Conservation (phyloP, 2,888 invertebrate species). For the Trypoxylon attenuatum region DNA sequence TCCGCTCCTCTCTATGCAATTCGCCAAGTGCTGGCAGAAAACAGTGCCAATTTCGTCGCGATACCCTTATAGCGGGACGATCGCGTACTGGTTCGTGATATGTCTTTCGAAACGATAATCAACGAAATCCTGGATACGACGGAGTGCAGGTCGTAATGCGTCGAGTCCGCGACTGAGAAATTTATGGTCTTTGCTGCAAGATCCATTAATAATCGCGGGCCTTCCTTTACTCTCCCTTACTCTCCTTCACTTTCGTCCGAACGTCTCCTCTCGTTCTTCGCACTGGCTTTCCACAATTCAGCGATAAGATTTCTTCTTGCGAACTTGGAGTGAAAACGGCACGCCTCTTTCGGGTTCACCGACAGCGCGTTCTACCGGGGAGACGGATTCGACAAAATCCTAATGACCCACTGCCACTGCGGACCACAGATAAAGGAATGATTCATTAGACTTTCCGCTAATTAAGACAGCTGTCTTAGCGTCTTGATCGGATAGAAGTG, state of each 20-base stretch:
- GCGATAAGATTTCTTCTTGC: conserved; percentile 48
- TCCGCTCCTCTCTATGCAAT: background rate
- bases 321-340: conserved; percentile 20
- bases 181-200: conserved; percentile 38
- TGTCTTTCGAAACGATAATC: conserved; percentile 33
- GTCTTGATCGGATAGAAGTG: too few relatives aligned
- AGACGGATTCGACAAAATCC: conserved; percentile 32
- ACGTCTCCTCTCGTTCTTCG: too few relatives aligned
- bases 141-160: conserved; percentile 18
- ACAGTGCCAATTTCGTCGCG: background rate
- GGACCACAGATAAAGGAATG: conserved; percentile 30
- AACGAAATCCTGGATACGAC: conserved; percentile 19
- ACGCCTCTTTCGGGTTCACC: too few relatives aligned
- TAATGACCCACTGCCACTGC: conserved; percentile 42
- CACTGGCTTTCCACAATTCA: conserved; percentile 25
- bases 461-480: conserved; percentile 28
- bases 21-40: conserved; percentile 1
- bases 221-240: conserved; percentile 8
- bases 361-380: too few relatives aligned
- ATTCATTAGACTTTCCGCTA: conserved; percentile 30
- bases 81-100: conserved; percentile 11
- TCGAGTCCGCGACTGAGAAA: conserved; percentile 32
- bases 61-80: background rate
- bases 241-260: conserved; percentile 2
- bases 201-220: conserved; percentile 47